phyloP scores from a whole-genome alignment of 2,113 vertebrate genomes.

The Ochotona curzoniae region DNA sequence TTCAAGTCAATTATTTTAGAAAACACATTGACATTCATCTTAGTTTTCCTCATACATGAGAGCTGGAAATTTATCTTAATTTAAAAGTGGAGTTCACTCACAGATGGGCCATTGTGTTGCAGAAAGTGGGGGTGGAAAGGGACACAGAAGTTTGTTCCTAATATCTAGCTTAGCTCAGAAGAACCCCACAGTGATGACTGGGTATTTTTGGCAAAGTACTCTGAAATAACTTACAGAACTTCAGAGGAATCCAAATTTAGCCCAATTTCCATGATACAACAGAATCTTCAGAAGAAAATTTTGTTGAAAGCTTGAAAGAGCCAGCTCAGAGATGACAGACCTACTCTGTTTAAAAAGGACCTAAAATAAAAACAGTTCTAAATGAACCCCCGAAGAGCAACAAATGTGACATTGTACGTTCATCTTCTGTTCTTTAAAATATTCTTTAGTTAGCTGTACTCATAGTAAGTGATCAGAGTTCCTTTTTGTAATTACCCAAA shows the following conservation, averaged over 20 bases:
- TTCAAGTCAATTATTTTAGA: conserved; percentile 75
- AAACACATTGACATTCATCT: conserved; percentile 81
- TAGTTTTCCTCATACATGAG: conserved; percentile 74
- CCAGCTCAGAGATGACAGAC: neutral
- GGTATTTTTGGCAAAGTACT: conserved; percentile 44
- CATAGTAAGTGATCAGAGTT: neutral
- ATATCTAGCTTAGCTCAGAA: conserved; percentile 51
- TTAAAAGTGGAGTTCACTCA: conserved; percentile 81
- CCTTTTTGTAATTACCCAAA: neutral
- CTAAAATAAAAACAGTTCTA: conserved; percentile 6
- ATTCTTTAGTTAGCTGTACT: neutral
- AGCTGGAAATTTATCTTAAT: conserved; percentile 75
- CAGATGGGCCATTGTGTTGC: conserved; percentile 82
- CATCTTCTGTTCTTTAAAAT: neutral
- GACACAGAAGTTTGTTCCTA: conserved; percentile 65
- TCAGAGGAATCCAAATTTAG: conserved; percentile 32
- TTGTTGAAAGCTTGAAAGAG: neutral
- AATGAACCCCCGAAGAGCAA: neutral
- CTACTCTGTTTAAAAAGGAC: neutral
- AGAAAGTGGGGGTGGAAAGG: conserved; percentile 66
- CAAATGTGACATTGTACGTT: neutral
- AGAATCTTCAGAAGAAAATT: conserved; percentile 47
- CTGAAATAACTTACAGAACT: conserved; percentile 56
- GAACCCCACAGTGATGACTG: conserved; percentile 53
- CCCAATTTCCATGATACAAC: conserved; percentile 43